These are phyloP conservation scores for Coracopsis vasa DNA, from an alignment of 2,113 vertebrate genomes.

Conservation along the genomic window DNA sequence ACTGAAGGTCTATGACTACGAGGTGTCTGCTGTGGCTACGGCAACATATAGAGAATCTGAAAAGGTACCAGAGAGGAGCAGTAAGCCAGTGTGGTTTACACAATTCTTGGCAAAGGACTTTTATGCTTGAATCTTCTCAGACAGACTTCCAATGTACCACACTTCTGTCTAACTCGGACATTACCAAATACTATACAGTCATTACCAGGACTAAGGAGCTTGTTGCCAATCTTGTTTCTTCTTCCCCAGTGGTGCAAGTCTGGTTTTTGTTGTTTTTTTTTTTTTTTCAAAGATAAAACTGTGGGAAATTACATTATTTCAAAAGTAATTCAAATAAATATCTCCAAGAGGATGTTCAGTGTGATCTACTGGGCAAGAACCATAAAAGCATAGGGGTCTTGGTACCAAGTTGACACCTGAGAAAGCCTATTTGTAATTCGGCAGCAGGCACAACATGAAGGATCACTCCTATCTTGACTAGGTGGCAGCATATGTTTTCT, in stretches of 20 bases:
- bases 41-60: background rate
- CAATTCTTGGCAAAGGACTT: background rate
- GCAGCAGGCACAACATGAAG: background rate
- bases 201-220: background rate
- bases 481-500: conserved; percentile 38
- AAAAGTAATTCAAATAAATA: background rate
- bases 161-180: background rate
- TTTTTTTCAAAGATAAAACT: background rate
- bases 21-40: background rate
- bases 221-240: background rate
- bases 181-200: background rate
- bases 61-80: background rate
- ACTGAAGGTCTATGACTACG: background rate
- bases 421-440: conserved; percentile 23
- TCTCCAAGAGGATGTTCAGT: background rate
- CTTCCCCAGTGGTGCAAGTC: background rate
- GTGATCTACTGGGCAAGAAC: background rate
- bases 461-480: conserved; percentile 23
- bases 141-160: background rate
- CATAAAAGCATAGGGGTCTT: background rate
- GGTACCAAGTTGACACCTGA: background rate
- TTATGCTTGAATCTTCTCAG: background rate
- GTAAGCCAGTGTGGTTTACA: background rate
- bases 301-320: background rate
- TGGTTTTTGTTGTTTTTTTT: background rate